Evolutionary conservation across 2,797 vertebrate species (phyloP).

Genomic region (Gambusia yucatana): DNA sequence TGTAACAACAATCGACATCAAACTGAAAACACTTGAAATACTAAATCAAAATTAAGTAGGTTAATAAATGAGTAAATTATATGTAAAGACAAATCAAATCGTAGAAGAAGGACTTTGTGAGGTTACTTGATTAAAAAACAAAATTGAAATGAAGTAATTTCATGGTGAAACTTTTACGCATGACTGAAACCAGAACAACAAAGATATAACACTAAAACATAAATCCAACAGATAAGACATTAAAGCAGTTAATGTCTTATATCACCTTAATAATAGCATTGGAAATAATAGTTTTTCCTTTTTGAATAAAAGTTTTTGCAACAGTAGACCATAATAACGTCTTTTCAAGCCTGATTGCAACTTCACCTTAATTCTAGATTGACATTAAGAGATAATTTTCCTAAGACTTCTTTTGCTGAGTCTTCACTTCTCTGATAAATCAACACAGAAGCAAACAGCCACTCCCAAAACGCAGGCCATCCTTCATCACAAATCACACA

Average conservation of each 20-base stretch:
- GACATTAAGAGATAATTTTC: slow-evolving; percentile 1
- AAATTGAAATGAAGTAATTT: not conserved
- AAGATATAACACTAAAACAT: not conserved
- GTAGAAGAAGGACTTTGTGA: not conserved
- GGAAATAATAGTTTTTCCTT: not conserved
- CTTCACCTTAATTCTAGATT: not conserved
- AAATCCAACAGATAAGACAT: not conserved
- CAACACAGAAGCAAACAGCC: slow-evolving; percentile 12
- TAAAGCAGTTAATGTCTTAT: not conserved
- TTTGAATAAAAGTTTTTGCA: not conserved
- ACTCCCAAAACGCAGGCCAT: slow-evolving; percentile 7
- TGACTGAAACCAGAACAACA: not conserved
- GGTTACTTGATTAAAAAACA: not conserved
- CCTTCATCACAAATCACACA: slow-evolving; percentile 34
- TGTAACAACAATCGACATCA: not conserved
- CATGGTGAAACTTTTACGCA: not conserved
- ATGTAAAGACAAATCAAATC: not conserved
- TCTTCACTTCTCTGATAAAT: slow-evolving; percentile 6
- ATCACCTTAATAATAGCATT: not conserved
- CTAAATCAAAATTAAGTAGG: not conserved
- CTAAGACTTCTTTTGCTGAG: not conserved
- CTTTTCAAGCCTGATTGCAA: not conserved
- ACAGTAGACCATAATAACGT: not conserved
- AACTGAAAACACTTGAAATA: not conserved
- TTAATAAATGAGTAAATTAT: not conserved